Conservation (phyloP, 2,797 vertebrate genomes). For the Lepilemur ruficaudatus region DNA sequence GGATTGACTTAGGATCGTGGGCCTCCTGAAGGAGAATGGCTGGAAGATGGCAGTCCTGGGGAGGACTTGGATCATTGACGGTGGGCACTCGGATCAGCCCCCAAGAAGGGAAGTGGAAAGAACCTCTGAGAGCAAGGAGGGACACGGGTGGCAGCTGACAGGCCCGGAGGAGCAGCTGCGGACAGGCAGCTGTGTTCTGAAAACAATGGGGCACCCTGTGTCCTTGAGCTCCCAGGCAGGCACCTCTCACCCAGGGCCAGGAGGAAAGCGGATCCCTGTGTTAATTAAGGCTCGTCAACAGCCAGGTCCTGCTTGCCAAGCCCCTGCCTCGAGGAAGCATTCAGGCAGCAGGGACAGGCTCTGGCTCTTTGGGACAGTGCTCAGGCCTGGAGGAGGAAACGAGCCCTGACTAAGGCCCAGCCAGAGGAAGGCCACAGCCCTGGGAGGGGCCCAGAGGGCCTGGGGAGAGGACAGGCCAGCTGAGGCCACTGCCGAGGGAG, state of each 20-base stretch:
- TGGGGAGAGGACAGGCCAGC: neutral
- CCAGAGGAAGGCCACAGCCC: slow-evolving; percentile 60
- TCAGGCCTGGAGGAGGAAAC: slow-evolving; percentile 46
- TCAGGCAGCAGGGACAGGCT: neutral
- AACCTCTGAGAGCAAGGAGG: rapidly evolving
- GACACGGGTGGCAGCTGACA: slow-evolving; percentile 17
- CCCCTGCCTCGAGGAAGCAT: neutral
- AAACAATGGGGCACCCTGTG: slow-evolving; percentile 56
- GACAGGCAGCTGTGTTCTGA: slow-evolving; percentile 35
- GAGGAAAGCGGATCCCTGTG: neutral
- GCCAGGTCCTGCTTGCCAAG: neutral
- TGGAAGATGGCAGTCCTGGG: neutral
- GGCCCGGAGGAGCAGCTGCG: neutral
- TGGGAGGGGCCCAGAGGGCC: neutral
- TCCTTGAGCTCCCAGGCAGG: slow-evolving; percentile 3
- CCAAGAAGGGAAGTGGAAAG: neutral
- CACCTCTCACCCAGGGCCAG: neutral
- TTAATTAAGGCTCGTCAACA: slow-evolving; percentile 35
- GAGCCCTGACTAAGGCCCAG: neutral
- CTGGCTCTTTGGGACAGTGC: neutral
- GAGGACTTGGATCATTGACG: rapidly evolving
- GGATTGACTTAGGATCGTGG: neutral
- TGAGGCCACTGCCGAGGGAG: slow-evolving; percentile 10
- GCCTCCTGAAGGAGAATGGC: neutral
- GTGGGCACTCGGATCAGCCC: neutral